phyloP scores from a whole-genome alignment of 2,888 invertebrate species.

The Lasioglossum morio region DNA sequence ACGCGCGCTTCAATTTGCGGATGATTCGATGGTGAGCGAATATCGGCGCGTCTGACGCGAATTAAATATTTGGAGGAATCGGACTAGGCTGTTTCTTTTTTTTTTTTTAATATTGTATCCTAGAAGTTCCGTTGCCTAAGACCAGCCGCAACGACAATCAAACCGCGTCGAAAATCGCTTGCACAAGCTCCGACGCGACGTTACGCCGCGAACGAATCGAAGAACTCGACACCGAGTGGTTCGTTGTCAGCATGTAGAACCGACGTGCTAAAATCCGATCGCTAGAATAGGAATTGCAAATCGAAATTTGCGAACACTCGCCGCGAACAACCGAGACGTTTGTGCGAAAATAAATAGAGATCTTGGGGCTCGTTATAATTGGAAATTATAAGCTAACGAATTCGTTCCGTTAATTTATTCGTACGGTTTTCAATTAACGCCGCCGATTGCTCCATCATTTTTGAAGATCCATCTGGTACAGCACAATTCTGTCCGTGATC shows the following conservation, averaged over 20 bases:
- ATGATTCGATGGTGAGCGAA: background rate
- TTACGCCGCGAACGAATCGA: constrained; percentile 15
- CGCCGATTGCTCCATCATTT: background rate
- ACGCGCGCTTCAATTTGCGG: background rate
- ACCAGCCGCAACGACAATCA: constrained; percentile 12
- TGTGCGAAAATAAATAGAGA: background rate
- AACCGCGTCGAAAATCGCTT: constrained; percentile 41
- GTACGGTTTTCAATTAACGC: background rate
- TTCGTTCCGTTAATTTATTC: no score
- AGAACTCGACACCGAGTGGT: constrained; percentile 49
- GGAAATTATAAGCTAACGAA: background rate
- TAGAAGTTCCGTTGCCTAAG: background rate
- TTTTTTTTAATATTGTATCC: background rate
- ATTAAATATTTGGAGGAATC: background rate
- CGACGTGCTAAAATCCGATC: constrained; percentile 38
- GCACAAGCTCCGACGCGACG: constrained; percentile 27
- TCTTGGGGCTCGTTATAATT: background rate
- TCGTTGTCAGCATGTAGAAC: constrained; percentile 53
- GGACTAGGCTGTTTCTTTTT: background rate
- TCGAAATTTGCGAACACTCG: background rate
- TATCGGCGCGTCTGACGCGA: background rate
- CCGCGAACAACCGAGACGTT: background rate
- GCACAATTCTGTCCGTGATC: no score
- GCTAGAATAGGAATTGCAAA: background rate
- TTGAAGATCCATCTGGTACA: background rate